Base-by-base conservation (phyloP, 2,888 invertebrate species). In the Cybosia mesomella region DNA sequence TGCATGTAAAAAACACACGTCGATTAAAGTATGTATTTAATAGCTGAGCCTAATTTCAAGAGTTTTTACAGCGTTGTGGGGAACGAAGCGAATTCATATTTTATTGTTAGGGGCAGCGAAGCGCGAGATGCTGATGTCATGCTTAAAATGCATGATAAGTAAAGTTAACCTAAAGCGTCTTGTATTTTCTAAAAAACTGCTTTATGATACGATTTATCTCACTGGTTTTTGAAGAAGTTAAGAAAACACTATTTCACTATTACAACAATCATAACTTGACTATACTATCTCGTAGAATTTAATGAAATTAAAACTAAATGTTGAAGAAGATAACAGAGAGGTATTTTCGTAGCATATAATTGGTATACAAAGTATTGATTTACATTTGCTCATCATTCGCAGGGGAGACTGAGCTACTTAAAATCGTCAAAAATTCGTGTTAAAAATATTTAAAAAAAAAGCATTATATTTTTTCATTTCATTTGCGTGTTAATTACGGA, bases 81-180 rank as follows among this genome's bases (percentile, higher is more conserved):
- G 79, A 79, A 82, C 80, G 78, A 76, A 86, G 82, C 82, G 72
- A 78, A 81, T 83, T 83, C 75, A 82, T 82, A 82, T 86, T 81
- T 84, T 83, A 82, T 82, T 84, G 85, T 85, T 83, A 80, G 77
- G 80, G 73, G 84, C 87, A 85, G 74, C 85, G 85, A 85, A 83
- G 89, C 86, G 86, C 85, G 85, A 84, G 82, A 80, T 79, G 84
- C 85, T 88, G 87, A 88, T 87, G 89, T 89, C 89, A 89, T 89
- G 81, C 79, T 73, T 80, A 76, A 74, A 78, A 76, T 76, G 74
- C 74, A 77, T 73, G 82, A 77, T 80, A 81, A 82, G 80, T 84
- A 73, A 81, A 76, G 72, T 73, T 79, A 78, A 80, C 72, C 67
- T 76, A 81, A 81, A 81, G 76, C 53, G 60, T 70, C 70, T 73